A percentile compares a stretch with the other conserved stretches of the same genome.
These are phyloP conservation scores for Cyclophora punctaria DNA, from an alignment of 2,888 invertebrate genomes.

Conservation along the genomic window DNA sequence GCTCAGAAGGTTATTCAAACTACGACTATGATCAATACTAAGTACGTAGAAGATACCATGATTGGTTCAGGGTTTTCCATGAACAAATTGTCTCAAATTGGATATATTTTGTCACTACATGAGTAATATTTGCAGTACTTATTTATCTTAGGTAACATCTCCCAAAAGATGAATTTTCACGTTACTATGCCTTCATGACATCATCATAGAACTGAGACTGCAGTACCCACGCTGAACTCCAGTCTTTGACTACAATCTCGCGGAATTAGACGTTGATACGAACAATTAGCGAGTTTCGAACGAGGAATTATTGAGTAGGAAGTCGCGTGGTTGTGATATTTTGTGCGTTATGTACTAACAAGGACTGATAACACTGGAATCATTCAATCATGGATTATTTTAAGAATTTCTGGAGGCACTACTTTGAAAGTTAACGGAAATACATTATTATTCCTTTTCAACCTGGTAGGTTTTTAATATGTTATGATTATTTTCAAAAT, in stretches of 20 bases:
- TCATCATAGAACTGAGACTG: conserved; percentile 49
- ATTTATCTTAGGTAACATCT: too few species aligned
- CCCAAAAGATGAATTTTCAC: conserved; percentile 31
- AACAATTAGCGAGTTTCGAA: conserved; percentile 44
- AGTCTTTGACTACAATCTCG: conserved; percentile 49
- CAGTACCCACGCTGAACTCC: conserved; percentile 37
- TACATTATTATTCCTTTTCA: conserved; percentile 59
- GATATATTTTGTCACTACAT: conserved; percentile 17
- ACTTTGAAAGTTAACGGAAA: conserved; percentile 50
- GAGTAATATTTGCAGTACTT: conserved; percentile 29
- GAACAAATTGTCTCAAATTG: too few species aligned
- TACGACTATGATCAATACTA: too few species aligned
- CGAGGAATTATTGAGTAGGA: conserved; percentile 15
- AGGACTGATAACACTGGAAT: conserved; percentile 1
- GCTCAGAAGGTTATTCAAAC: too few species aligned
- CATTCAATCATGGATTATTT: conserved; percentile 42
- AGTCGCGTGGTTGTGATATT: conserved; percentile 12
- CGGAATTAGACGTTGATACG: conserved; percentile 51
- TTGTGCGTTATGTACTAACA: conserved; percentile 8
- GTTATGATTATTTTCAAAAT: too few species aligned
- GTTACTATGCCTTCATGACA: conserved; percentile 56
- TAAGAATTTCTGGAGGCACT: conserved; percentile 53
- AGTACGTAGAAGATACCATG: too few species aligned
- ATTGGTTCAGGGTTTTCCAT: too few species aligned
- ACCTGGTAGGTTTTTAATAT: conserved; percentile 41